Base-by-base conservation (phyloP, 2,888 invertebrate species). In the Branchipolynoe longqiensis region DNA sequence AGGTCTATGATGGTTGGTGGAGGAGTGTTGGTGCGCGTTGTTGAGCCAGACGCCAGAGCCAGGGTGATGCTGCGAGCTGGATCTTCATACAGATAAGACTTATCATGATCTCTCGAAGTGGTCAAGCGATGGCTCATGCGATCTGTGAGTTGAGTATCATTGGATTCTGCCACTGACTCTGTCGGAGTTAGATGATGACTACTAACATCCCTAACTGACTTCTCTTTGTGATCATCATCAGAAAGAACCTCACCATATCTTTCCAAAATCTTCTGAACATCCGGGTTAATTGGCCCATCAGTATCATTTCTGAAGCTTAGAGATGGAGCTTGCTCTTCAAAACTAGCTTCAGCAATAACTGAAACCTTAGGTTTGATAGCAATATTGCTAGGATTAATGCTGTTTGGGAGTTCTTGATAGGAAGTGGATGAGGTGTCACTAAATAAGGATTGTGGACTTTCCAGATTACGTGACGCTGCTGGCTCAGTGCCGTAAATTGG, bases 241-340 rank as follows among this genome's bases (percentile, higher is more conserved):
- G 85, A 82, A 40, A 87, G n/a, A 25, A 73, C 22, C 38, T 69
- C 40, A 0, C 88, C 88, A 56, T 88, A 88, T 31, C 86, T 88
- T 12, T 82, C 56, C 36, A 88, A 83, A 28, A 88, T 87, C 58
- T 74, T 38, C 84, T 64, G 83, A 12, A 88, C 87, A 25, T 88
- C 88, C n/a, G 64, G 81, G 25, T 87, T 85, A 54, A 88, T 84
- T 25, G 84, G 56, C 28, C 85, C 86, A 1, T 86, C 87, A 18
- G 86, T 82, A 22, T 14, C 56, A 0, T 33, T 25, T 1, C 38
- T 83, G 62, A 59, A 62, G 22, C 59, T 36, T 3, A n/a, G 38
- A 18, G 59, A 62, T 18, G 41, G 28, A 4, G 48, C 28, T 12
- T 18, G 41, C 41, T 78, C 78, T 41, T 78, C 69, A 18, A 69